Base-by-base conservation (phyloP, 2,113 vertebrate species). In the Cynocephalus volans region DNA sequence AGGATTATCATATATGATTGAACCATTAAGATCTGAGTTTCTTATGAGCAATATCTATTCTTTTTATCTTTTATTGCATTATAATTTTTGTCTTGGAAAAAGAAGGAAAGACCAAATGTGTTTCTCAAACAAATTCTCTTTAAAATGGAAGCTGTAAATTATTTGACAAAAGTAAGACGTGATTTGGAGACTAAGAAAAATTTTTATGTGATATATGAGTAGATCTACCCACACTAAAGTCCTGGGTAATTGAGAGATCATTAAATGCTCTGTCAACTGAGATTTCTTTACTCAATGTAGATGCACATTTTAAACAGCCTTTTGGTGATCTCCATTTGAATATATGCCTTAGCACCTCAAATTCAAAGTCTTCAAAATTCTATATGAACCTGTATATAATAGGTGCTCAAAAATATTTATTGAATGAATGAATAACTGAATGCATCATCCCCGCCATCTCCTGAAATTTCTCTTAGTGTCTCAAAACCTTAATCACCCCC, bases 301-400 rank as follows among this genome's bases (percentile, higher is more conserved):
- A 87, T 82, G 5, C 48, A 70, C 31, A 41, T 92, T 94, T 91
- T 89, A 88, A 86, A 76, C 0, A 72, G 12, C 31, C 21, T 77
- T 1, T 21, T 88, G 24, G 13, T n/a, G 2, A 54, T 65, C 54
- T 72, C 33, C 0, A 5, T 41, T 90, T 96, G 65, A 64, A 18
- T 73, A 73, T 85, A 4, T 79, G 41, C 56, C 23, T 79, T 77
- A 95, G 5, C n/a, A 85, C 5, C 18, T 93, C n/a, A 82, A 26
- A 95, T 31, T 94, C 33, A 70, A 23, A 72, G 21, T 88, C 56
- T 89, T 93, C 28, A 96, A 83, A 93, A 90, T 86, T 95, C 48
- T 73, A 0, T 93, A 33, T 80, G 26, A 88, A 81, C 18, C n/a
- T 95, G 69, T 54, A 67, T 1, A 17, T 90, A 75, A 31, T 23